Conservation (phyloP, 2,888 invertebrate species). For the Zeuzera pyrina region DNA sequence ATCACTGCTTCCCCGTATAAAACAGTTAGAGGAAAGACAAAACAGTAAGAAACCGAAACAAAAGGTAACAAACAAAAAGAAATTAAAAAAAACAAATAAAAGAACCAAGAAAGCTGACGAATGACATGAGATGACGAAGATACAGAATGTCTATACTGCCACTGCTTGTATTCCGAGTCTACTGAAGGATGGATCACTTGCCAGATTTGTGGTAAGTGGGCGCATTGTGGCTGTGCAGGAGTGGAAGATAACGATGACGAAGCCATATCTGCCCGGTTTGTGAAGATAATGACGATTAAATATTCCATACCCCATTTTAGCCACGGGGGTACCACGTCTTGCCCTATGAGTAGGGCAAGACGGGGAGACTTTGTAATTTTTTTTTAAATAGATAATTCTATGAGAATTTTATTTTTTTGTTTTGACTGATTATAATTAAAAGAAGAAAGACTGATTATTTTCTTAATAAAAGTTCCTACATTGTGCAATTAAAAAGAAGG, state of each 20-base stretch:
- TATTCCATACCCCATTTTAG: conserved; percentile 8
- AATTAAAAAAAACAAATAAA: conserved; percentile 7
- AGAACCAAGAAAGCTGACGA: conserved; percentile 4
- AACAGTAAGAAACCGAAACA: no score
- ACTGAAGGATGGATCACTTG: conserved; percentile 21
- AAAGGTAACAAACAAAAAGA: conserved; percentile 4
- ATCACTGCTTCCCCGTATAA: no score
- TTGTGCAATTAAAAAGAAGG: no score
- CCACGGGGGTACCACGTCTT: conserved; percentile 12
- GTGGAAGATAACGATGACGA: conserved; percentile 20
- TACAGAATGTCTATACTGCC: conserved; percentile 15
- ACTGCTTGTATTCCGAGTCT: conserved; percentile 17
- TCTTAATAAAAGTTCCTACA: no score
- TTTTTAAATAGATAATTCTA: no score
- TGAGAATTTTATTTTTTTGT: no score
- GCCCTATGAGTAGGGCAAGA: conserved; percentile 11
- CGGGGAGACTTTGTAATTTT: conserved; percentile 10
- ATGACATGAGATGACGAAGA: conserved; percentile 8
- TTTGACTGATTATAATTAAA: no score
- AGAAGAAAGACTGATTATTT: no score
- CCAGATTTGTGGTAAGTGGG: conserved; percentile 16
- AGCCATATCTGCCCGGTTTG: conserved; percentile 16
- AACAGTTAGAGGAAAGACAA: no score
- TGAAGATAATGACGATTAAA: conserved; percentile 10
- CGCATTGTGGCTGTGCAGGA: conserved; percentile 19